These are phyloP conservation scores for Ectemnius cavifrons DNA, from an alignment of 2,888 invertebrate species.

Conservation along the genomic window DNA sequence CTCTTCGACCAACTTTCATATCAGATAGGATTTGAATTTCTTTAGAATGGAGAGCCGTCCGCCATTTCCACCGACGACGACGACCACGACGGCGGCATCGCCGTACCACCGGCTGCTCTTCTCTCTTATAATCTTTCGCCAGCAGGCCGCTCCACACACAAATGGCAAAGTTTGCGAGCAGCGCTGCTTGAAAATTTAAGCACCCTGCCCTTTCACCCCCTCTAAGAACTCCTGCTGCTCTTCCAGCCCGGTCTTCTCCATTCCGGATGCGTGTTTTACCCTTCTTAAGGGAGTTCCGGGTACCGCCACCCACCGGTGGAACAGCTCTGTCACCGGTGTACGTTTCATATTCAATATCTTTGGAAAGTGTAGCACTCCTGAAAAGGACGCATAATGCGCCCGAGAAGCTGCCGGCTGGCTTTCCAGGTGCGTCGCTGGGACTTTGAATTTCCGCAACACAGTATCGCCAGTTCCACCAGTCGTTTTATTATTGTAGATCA, in stretches of 20 bases:
- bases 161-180: constrained; percentile 58
- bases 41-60: constrained; percentile 58
- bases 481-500: no score
- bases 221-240: not conserved
- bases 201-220: constrained; percentile 18
- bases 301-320: not conserved
- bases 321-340: constrained; percentile 32
- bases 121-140: constrained; percentile 25
- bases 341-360: constrained; percentile 45
- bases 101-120: constrained; percentile 3
- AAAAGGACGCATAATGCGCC: constrained; percentile 23
- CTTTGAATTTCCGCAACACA: not conserved
- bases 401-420: not conserved
- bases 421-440: not conserved
- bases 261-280: constrained; percentile 27
- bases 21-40: constrained; percentile 70
- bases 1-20: constrained; percentile 62
- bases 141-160: constrained; percentile 32
- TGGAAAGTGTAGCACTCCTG: constrained; percentile 26
- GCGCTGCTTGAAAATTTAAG: constrained; percentile 54
- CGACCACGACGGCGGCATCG: constrained; percentile 1
- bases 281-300: constrained; percentile 35
- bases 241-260: not conserved
- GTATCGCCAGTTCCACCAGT: no score
- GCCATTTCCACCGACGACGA: constrained; percentile 17